Evolutionary conservation across 1,140 invertebrate species (phyloP), one percentile per base, ranked within the genome.

Genomic region (Himalopsyche phryganea): DNA sequence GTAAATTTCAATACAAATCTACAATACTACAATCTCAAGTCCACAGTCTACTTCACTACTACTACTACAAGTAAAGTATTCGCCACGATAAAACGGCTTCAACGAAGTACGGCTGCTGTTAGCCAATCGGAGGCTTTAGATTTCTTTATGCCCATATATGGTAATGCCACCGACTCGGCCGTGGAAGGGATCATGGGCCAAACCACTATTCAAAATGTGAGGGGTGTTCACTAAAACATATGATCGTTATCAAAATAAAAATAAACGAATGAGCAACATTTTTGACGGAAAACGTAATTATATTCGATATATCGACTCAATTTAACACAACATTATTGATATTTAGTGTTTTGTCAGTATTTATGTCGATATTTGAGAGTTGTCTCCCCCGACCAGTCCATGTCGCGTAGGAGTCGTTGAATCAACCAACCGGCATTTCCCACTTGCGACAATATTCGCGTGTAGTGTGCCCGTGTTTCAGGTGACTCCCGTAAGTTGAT

Each of bases 141-240:
- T 50, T 50, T 50, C 54, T 57, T 57, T 57, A 57, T 57, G 54
- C 47, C 54, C 54, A 57, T 57, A 57, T 57, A 57, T 57, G 54
- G 54, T 50, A 50, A 57, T 57, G 54, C 54, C 47, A 57, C 54
- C 48, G 47, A 47, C 54, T 50, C 54, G 46, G 9, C 38, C 11
- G 47, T 15, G 17, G 54, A 49, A 47, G 47, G 54, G 54, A 28
- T 33, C 36, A 42, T 35, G 54, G 54, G 54, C 54, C 46, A 57
- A 14, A 11, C 40, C 38, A 50, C 20, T 44, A 57, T 57, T 57
- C 54, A 50, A 57, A 57, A 49, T 23, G 15, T 35, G 38, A 57
- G 53, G 53, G 53, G 53, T 32, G 36, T 55, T 48, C 35, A 14
- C 7, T n/a, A 7, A 36, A 54, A 54, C 51, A 54, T 54, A 54